phyloP scores from a whole-genome alignment of 2,797 vertebrate species.

The Crocidura indochinensis region DNA sequence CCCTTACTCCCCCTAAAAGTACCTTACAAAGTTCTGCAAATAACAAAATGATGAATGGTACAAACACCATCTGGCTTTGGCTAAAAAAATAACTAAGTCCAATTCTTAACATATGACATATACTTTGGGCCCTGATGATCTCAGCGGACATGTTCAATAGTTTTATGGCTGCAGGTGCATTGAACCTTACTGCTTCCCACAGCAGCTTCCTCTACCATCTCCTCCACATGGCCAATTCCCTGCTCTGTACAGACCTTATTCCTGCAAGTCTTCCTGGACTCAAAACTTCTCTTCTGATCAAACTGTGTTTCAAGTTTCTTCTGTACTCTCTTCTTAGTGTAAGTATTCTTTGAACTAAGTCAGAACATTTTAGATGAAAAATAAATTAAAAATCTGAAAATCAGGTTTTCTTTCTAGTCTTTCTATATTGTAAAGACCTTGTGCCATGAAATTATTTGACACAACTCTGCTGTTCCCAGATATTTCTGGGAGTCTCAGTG shows the following conservation, averaged over 20 bases:
- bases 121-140: neutral
- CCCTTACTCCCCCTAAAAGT: fast-evolving
- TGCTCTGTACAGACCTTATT: fast-evolving
- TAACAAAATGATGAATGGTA: neutral
- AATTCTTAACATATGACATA: neutral
- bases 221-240: fast-evolving
- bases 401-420: slow-evolving; percentile 62
- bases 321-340: neutral
- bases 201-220: too few relatives aligned
- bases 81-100: neutral
- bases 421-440: neutral
- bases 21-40: slow-evolving; percentile 30
- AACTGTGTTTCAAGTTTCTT: neutral
- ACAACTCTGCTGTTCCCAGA: too few relatives aligned
- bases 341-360: slow-evolving; percentile 37
- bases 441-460: too few relatives aligned
- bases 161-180: neutral
- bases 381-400: slow-evolving; percentile 59
- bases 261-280: neutral
- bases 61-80: neutral
- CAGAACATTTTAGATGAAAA: slow-evolving; percentile 58
- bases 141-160: neutral
- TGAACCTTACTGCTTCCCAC: neutral
- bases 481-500: too few relatives aligned
- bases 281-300: neutral